Base-by-base conservation (phyloP, 2,888 invertebrate species). In the Coecobrya sp. region DNA sequence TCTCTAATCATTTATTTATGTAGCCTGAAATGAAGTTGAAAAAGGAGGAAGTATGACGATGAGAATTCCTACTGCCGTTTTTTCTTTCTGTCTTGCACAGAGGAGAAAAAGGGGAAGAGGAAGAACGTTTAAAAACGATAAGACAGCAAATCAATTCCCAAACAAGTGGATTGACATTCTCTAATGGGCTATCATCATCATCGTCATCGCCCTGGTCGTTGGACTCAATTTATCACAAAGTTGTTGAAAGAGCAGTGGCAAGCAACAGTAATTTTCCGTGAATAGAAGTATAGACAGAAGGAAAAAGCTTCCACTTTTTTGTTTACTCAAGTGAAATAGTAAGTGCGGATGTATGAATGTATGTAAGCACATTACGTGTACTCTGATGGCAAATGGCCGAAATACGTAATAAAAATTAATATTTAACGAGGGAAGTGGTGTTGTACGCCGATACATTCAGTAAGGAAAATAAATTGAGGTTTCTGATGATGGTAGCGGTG, bases 101-200 rank as follows among this genome's bases (percentile, higher is more conserved):
- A 68, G 25, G 30, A 27, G 27, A 68, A 68, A 13, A 30, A 13
- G 30, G 19, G 42, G 22, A 19, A 36, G 42, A 73, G 70, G 42
- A n/a, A 27, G 59, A 73, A 70, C 52, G 68, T 52, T 82, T 68
- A 30, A 65, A 84, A 22, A 45, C 5, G 84, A 59, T 22, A 68
- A 70, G 81, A 84, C 73, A 85, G 70, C 70, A 84, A 86, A 89
- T 89, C 89, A 84, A 84, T 89, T 73, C 89, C 22, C 73, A 27
- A 82, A 62, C 62, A 68, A 42, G 27, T 84, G 65, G 91, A 91
- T 91, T 91, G 91, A 86, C 91, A 91, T 91, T 68, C 86, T 86
- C 68, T 84, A 90, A 91, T 86, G 91, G 73, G 65, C 79, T 65
- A 91, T 91, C 79, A 91, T 86, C 91, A 73, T 59, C 59, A 45